phyloP scores from a whole-genome alignment of 2,888 invertebrate species.

The Suillia variegata region DNA sequence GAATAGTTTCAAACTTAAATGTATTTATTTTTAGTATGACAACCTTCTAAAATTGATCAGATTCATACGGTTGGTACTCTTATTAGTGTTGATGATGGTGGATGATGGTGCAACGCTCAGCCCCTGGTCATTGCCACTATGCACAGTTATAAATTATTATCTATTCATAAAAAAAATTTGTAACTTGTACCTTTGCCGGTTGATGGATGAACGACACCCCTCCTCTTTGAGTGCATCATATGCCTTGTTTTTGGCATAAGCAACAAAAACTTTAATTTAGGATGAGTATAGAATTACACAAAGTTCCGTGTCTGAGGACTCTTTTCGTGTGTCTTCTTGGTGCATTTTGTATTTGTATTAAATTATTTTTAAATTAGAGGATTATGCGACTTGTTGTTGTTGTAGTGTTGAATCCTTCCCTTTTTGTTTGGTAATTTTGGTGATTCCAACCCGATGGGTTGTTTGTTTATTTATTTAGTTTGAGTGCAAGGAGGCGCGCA shows the following conservation, averaged over 20 bases:
- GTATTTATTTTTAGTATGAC: too few relatives aligned
- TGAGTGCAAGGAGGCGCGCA: neutral
- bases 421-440: neutral
- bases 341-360: slow-evolving; percentile 39
- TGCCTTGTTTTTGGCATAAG: slow-evolving; percentile 42
- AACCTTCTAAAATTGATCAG: too few relatives aligned
- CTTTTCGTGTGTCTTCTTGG: slow-evolving; percentile 15
- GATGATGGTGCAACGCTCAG: slow-evolving; percentile 2
- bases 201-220: neutral
- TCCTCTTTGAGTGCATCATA: slow-evolving; percentile 33
- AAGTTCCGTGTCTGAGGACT: slow-evolving; percentile 17
- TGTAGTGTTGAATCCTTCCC: neutral
- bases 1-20: too few relatives aligned
- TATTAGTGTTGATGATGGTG: too few relatives aligned
- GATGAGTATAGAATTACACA: slow-evolving; percentile 55
- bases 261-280: slow-evolving; percentile 38
- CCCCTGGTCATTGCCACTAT: slow-evolving; percentile 46
- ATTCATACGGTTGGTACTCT: neutral
- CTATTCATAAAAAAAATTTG: slow-evolving; percentile 28
- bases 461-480: neutral
- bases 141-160: slow-evolving; percentile 28
- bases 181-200: slow-evolving; percentile 14
- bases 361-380: slow-evolving; percentile 55
- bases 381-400: slow-evolving; percentile 37
- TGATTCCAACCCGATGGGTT: neutral